Base-by-base conservation (phyloP, 1,140 invertebrate genomes). In the Ips typographus region DNA sequence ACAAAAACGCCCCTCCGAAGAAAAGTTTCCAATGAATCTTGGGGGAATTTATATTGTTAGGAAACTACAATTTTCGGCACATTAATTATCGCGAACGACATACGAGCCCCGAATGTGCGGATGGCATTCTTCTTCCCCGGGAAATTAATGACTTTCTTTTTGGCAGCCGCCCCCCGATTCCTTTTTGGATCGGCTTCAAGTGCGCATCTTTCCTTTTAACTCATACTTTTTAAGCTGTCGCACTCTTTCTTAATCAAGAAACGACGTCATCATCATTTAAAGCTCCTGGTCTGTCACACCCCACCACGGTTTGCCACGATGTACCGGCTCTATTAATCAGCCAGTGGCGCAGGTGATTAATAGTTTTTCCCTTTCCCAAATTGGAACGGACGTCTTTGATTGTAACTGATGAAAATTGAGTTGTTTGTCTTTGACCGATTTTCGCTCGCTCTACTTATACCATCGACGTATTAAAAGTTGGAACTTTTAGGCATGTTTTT, bases 371-470 rank as follows among this genome's bases (percentile, higher is more conserved):
- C 62, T 49, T 59, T 61, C 22, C 62, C 47, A 64, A 64, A 64
- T 64, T 64, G 62, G 62, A 53, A 40, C 49, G 62, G 62, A 64
- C 62, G 62, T 64, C 62, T 64, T 64, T 64, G 47, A 64, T 64
- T 52, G 62, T 64, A 64, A 64, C 62, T 64, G 62, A 64, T 64
- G 62, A 40, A 64, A 64, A 64, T 64, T 37, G 62, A 64, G 62
- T 64, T 64, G 53, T 64, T 64, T 64, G 62, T 64, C 47, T 64
- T 40, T 59, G 22, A 22, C 0, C 22, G 22, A 22, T 22, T 22
- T 22, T 22, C 22, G 22, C 22, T 22, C 22, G 22, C 22, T 22
- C 22, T 22, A 22, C 22, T 22, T 22, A 22, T 22, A 22, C 22
- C 22, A 22, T 22, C 22, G 22, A 22, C 22, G 22, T 22, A 22